Conservation (phyloP, 1,140 invertebrate species). For the Stenopsyche tienmushanensis region DNA sequence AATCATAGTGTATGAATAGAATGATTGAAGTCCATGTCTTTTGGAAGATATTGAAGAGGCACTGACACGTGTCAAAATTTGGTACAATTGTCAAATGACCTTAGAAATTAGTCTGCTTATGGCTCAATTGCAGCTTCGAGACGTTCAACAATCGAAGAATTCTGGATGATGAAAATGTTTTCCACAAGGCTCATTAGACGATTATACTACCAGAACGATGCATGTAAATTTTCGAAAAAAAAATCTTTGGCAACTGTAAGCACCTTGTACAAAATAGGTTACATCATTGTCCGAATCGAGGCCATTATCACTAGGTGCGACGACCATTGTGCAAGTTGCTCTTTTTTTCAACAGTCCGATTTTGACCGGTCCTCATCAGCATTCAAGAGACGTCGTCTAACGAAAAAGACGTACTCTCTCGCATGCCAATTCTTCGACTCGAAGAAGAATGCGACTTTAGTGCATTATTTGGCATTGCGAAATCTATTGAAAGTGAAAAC, state of each 20-base stretch:
- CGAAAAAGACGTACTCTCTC: neutral
- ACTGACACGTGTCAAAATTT: no score
- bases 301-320: neutral
- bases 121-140: no score
- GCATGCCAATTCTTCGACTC: neutral
- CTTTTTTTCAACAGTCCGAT: neutral
- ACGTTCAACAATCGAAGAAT: no score
- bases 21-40: no score
- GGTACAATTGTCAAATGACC: no score
- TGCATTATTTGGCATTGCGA: neutral
- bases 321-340: neutral
- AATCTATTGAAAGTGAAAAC: no score
- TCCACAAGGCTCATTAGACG: no score
- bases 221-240: neutral
- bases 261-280: neutral
- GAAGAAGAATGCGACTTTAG: neutral
- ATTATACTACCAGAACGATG: no score
- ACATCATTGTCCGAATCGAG: neutral
- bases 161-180: no score
- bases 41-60: no score
- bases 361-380: neutral
- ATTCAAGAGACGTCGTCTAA: neutral
- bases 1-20: no score
- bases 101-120: no score
- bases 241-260: neutral